Percentiles rank a stretch among this genome's conserved stretches.
phyloP scores from a whole-genome alignment of 1,140 invertebrate genomes.

The Steinernema feltiae region DNA sequence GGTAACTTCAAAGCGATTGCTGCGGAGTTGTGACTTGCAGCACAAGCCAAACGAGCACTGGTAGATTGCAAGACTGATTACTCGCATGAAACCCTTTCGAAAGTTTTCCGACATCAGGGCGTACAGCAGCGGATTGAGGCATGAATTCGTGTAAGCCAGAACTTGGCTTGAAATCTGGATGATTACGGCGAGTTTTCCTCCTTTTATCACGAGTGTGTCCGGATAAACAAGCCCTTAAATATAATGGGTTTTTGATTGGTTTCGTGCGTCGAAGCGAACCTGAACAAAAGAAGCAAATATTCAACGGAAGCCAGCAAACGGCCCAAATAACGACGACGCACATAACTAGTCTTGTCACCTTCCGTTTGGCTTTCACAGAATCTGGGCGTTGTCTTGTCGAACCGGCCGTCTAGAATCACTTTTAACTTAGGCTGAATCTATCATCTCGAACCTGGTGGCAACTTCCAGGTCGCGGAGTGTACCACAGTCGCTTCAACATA shows the following conservation, averaged over 20 bases:
- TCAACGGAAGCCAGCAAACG: constrained; percentile 88
- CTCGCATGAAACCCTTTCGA: constrained; percentile 46
- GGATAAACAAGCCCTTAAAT: constrained; percentile 52
- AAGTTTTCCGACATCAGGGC: constrained; percentile 62
- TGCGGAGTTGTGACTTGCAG: constrained; percentile 3
- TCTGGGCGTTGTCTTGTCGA: constrained; percentile 69
- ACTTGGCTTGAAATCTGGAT: constrained; percentile 55
- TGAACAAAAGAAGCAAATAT: constrained; percentile 64
- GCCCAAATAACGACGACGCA: constrained; percentile 89
- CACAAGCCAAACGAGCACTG: background rate
- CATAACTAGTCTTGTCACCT: constrained; percentile 85
- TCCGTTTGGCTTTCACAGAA: constrained; percentile 73
- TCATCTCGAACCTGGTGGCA: constrained; percentile 4
- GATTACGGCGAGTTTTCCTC: constrained; percentile 50
- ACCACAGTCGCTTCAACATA: constrained; percentile 81
- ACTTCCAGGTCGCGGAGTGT: constrained; percentile 56
- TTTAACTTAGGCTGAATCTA: background rate
- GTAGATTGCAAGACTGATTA: constrained; percentile 18
- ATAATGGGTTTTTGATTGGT: background rate
- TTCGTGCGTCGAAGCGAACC: constrained; percentile 10
- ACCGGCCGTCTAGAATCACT: constrained; percentile 60
- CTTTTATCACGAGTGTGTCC: constrained; percentile 48
- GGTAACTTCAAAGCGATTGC: background rate
- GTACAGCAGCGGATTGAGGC: constrained; percentile 90
- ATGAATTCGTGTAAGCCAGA: constrained; percentile 85